phyloP scores from a whole-genome alignment of 2,888 invertebrate species.

The Dusona sp. region DNA sequence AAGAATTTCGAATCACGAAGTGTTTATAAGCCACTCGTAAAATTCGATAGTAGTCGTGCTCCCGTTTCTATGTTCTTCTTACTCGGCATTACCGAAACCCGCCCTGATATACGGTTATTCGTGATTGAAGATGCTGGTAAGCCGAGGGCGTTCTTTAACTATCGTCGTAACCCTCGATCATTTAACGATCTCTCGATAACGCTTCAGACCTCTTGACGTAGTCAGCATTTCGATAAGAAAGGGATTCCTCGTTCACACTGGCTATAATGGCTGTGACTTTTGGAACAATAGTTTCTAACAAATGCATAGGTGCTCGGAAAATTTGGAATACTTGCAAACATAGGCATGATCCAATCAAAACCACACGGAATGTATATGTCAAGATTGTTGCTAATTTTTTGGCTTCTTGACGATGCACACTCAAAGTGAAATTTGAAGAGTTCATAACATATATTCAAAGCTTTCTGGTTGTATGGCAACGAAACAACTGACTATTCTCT shows the following conservation, averaged over 20 bases:
- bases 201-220: not conserved
- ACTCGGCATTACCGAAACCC: not conserved
- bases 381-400: not conserved
- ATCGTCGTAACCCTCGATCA: constrained; percentile 44
- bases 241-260: not conserved
- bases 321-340: not conserved
- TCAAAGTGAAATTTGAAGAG: not conserved
- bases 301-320: not conserved
- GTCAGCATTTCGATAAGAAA: constrained; percentile 8
- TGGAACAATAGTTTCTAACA: not conserved
- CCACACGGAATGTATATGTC: not conserved
- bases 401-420: not conserved
- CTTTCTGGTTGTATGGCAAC: no score
- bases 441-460: not conserved
- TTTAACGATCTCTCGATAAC: constrained; percentile 45
- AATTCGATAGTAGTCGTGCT: constrained; percentile 33
- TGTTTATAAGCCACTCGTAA: constrained; percentile 44
- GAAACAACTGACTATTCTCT: not conserved
- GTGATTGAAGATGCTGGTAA: constrained; percentile 26
- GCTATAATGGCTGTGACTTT: constrained; percentile 4
- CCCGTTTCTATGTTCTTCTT: constrained; percentile 4
- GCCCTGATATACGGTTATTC: constrained; percentile 15
- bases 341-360: not conserved
- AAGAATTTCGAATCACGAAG: constrained; percentile 9
- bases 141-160: constrained; percentile 31